phyloP scores from a whole-genome alignment of 1,140 invertebrate genomes.

The Drosophila grimshawi region DNA sequence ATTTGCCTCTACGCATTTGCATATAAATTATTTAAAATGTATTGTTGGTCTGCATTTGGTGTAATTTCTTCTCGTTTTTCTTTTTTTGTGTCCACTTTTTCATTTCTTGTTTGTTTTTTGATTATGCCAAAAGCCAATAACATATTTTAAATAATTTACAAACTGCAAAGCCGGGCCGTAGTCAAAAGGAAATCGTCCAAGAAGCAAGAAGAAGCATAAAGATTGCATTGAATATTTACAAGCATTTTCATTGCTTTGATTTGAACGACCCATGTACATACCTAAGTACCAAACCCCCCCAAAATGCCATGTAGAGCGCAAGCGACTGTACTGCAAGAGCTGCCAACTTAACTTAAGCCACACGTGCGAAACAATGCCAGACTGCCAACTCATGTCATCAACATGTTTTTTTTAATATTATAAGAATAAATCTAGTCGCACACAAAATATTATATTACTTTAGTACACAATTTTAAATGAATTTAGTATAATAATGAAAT shows the following conservation, averaged over 20 bases:
- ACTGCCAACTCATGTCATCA: conserved; percentile 38
- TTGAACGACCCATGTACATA: conserved; percentile 59
- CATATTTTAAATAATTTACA: conserved; percentile 81
- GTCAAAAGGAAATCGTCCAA: conserved; percentile 6
- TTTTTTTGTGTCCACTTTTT: conserved; percentile 16
- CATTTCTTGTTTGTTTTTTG: conserved; percentile 24
- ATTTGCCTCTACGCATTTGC: conserved; percentile 65
- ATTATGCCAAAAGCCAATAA: conserved; percentile 70
- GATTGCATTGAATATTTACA: conserved; percentile 83
- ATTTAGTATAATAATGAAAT: too few species aligned
- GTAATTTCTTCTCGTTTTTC: conserved; percentile 28
- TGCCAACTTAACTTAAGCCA: conserved; percentile 56
- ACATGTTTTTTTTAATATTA: not conserved
- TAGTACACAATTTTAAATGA: conserved; percentile 1
- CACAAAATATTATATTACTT: conserved; percentile 14
- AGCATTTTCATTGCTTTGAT: conserved; percentile 82
- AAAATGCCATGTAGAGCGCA: conserved; percentile 46
- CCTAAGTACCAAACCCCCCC: conserved; percentile 6
- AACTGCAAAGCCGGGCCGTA: conserved; percentile 69
- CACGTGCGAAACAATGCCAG: conserved; percentile 48
- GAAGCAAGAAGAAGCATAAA: conserved; percentile 35
- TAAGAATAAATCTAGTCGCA: conserved; percentile 2
- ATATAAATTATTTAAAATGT: conserved; percentile 81
- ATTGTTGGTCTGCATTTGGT: conserved; percentile 65
- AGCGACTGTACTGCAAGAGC: conserved; percentile 66